These are phyloP conservation scores for Danio choprae DNA, from an alignment of 2,797 vertebrate species.

Conservation along the genomic window DNA sequence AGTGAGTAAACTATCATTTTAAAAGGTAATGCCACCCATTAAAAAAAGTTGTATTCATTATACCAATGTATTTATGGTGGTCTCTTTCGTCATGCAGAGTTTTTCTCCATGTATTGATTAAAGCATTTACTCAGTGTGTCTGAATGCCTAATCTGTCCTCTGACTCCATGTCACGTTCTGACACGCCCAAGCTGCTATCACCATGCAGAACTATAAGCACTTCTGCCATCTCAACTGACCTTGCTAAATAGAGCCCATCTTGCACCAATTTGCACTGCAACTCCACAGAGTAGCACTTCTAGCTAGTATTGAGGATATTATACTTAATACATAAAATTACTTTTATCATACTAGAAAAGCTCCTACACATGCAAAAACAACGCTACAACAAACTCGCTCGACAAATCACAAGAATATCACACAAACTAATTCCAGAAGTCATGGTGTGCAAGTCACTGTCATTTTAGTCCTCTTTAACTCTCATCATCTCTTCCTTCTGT, in stretches of 20 bases:
- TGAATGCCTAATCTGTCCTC: constrained; percentile 37
- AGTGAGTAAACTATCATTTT: neutral
- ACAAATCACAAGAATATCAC: neutral
- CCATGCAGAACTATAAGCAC: constrained; percentile 45
- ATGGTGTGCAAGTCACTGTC: constrained; percentile 30
- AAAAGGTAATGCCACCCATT: neutral
- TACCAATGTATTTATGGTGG: neutral
- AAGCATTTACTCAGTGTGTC: constrained; percentile 23
- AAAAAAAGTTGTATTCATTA: constrained; percentile 10
- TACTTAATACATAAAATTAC: neutral
- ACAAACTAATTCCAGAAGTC: constrained; percentile 23
- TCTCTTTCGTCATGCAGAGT: constrained; percentile 22
- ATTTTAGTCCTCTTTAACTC: constrained; percentile 51
- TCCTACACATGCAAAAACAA: neutral
- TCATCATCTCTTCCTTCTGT: constrained; percentile 43
- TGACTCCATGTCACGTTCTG: constrained; percentile 56
- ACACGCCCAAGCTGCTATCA: constrained; percentile 52
- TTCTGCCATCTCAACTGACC: constrained; percentile 35
- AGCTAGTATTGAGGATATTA: neutral
- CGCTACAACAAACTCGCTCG: neutral
- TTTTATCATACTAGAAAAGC: neutral
- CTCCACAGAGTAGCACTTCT: neutral
- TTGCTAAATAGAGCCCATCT: constrained; percentile 11
- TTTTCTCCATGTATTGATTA: constrained; percentile 51
- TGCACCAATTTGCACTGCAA: neutral